Evolutionary conservation across 2,113 vertebrate species (phyloP), one percentile per base, ranked within the genome.

Genomic region (Nicator chloris): DNA sequence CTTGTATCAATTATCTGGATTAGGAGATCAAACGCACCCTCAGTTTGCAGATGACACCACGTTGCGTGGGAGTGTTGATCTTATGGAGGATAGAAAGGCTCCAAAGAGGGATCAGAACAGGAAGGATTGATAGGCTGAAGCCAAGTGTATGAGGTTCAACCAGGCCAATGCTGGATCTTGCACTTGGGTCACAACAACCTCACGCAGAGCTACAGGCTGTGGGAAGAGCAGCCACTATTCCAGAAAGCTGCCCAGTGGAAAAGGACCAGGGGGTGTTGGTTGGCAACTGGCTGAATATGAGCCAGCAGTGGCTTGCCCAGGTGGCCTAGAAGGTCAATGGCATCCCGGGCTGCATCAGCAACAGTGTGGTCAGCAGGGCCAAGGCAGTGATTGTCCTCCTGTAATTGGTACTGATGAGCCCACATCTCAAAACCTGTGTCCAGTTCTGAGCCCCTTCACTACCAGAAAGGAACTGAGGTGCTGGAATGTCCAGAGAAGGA

Each of bases 391-490:
- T 22, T 6, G 2, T 33, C 2, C 10, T 11, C 16, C 18, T 84
- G 24, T 40, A 40, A 31, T 30, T 3, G 2, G 31, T 30, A 35
- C 33, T 61, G 24, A 17, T 50, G 28, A 77, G 51, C 21, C 15
- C 5, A 10, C 23, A 53, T 5, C 30, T 53, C 0, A 0, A 73
- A 42, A 53, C 4, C 1, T 21, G 10, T 19, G 21, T 60, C 15
- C 69, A 42, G 26, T 78, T 66, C 21, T 66, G 66, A n/a, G 14
- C 4, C 6, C 1, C 28, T 49, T 65, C 60, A 18, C 9, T 24
- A 6, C 33, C 64, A 50, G 28, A 56, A 71, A 44, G 33, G 39
- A 45, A 35, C 6, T 19, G 37, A 57, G 4, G 6, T 26, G 27
- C 7, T 59, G 19, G 16, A 53, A 19, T 9, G 3, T 27, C 11